Evolutionary conservation across 2,888 invertebrate genomes (phyloP).

Genomic region (Gonocerus acuteangulatus): DNA sequence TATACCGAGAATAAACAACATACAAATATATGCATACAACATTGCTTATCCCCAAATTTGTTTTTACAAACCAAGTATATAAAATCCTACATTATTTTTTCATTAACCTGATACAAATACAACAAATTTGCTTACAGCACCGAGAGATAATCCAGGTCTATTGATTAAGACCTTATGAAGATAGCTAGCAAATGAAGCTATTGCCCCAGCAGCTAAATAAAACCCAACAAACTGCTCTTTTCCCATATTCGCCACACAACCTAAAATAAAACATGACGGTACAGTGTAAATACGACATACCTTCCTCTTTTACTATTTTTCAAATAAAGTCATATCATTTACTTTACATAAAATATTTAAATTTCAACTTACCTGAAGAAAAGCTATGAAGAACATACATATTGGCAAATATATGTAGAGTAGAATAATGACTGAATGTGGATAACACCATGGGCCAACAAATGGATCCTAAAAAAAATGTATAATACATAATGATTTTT

Average conservation of each 20-base stretch:
- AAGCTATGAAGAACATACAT: conserved; percentile 95
- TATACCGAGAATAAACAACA: not conserved
- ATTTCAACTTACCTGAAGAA: conserved; percentile 46
- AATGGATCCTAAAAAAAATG: conserved; percentile 52
- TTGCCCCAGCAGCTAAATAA: conserved; percentile 79
- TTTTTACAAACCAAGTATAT: too few relatives aligned
- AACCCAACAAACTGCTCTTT: conserved; percentile 87
- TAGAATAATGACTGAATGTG: conserved; percentile 88
- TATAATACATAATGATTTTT: too few relatives aligned
- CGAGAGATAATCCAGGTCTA: conserved; percentile 72
- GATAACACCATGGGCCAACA: conserved; percentile 87
- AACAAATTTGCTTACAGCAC: conserved; percentile 76
- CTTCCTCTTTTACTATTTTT: too few relatives aligned
- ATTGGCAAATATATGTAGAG: conserved; percentile 80
- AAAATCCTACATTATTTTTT: too few relatives aligned
- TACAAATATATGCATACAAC: too few relatives aligned
- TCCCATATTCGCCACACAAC: conserved; percentile 66
- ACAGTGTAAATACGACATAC: too few relatives aligned
- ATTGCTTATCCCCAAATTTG: too few relatives aligned
- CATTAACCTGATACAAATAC: too few relatives aligned
- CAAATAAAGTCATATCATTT: too few relatives aligned
- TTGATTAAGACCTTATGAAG: conserved; percentile 63
- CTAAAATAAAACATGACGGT: conserved; percentile 45
- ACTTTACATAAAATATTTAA: too few relatives aligned
- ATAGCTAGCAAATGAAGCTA: conserved; percentile 79